phyloP scores from a whole-genome alignment of 2,113 vertebrate species.

The Heterotilapia buettikoferi region DNA sequence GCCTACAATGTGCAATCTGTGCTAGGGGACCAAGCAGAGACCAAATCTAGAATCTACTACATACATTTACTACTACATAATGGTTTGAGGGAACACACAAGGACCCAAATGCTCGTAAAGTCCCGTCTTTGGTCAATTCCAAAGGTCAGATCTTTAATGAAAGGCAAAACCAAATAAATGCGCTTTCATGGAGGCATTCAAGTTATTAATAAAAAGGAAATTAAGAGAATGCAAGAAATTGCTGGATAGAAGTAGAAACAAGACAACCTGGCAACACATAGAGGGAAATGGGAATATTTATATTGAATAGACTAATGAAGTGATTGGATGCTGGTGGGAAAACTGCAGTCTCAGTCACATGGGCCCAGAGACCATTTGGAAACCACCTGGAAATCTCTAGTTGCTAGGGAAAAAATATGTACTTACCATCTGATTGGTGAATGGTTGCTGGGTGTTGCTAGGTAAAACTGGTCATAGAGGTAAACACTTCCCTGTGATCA shows the following conservation, averaged over 20 bases:
- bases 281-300: not conserved
- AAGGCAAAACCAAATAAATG: not conserved
- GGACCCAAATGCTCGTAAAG: not conserved
- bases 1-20: not conserved
- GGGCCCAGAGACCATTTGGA: not conserved
- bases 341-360: not conserved
- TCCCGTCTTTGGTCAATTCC: not conserved
- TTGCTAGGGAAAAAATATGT: not conserved
- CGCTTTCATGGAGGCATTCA: not conserved
- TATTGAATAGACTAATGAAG: not conserved
- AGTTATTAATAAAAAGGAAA: not conserved
- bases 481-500: not conserved
- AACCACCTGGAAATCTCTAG: not conserved
- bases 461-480: not conserved
- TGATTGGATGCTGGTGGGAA: not conserved
- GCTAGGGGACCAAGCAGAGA: not conserved
- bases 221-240: not conserved
- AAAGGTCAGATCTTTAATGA: not conserved
- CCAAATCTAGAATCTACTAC: not conserved
- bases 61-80: not conserved
- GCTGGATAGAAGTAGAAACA: not conserved
- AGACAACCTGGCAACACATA: not conserved
- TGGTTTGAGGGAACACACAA: not conserved
- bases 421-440: not conserved
- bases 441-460: not conserved